Evolutionary conservation across 2,888 invertebrate species (phyloP), one percentile per base, ranked within the genome.

Genomic region (Petrophora chlorosata): DNA sequence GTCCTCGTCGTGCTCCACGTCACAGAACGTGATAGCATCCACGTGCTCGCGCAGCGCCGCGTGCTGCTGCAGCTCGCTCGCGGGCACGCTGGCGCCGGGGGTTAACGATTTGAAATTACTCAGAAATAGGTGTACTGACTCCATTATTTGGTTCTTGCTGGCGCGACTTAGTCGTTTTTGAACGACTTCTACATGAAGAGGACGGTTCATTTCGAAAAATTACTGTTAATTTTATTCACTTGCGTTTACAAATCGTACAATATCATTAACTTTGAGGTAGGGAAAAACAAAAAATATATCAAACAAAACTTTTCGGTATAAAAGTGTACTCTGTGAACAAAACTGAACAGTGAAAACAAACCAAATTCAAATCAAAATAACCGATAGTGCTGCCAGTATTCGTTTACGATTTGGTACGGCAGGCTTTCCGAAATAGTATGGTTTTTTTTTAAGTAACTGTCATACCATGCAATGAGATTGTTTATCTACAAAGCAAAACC

Each of bases 181-280:
- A 7, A 86, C 80, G 22, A 88, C 73, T 75, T 90, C 90, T 13
- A 88, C 76, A 33, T 87, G 83, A 32, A 90, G 70, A 32, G 73
- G 65, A 9, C 58, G 52, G 64, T 65, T 75, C 85, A 84, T 83
- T 33, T 8, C 59, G 10, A 3, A 30, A 14, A 14, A 5, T 12
- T 29, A 29, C 13, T 23, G 7, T 22, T 22, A 2, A 7, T 22
- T 22, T 22, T 7, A 22, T 5, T 22, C 8, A 22, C 8, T 22
- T 7, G 2, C 7, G 22, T 8, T 7, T 5, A 22, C 7, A 22
- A 22, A 8, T 22, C 22, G 8, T 8, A 22, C 2, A 5, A 22
- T 7, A 5, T 22, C 22, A 22, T 22, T 22, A n/a, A n/a, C n/a
- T n/a, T n/a, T n/a, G n/a, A n/a, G n/a, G n/a, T n/a, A n/a, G n/a